Evolutionary conservation across 1,140 invertebrate species (phyloP).

Genomic region (Drepana arcuata): DNA sequence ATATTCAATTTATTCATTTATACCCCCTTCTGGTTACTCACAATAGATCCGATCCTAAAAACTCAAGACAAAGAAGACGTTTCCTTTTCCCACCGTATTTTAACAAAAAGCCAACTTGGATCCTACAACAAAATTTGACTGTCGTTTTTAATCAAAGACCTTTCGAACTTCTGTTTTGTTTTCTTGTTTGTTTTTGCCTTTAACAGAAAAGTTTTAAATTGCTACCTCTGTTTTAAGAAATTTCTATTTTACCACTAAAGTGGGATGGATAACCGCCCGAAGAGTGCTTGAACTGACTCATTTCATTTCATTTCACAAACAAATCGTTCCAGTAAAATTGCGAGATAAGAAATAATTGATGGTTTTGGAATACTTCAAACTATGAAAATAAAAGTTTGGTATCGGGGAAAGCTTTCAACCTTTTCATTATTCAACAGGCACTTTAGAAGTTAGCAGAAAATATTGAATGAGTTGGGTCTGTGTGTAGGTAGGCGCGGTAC

Average conservation of each 20-base stretch:
- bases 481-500: constrained; percentile 6
- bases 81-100: constrained; percentile 5
- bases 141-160: constrained; percentile 36
- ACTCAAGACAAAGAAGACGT: constrained; percentile 17
- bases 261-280: too few relatives aligned
- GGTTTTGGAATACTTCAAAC: too few relatives aligned
- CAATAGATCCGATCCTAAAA: constrained; percentile 28
- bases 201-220: constrained; percentile 39
- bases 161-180: constrained; percentile 30
- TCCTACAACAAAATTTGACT: constrained; percentile 13
- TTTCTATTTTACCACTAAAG: constrained; percentile 3
- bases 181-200: constrained; percentile 26
- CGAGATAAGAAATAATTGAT: too few relatives aligned
- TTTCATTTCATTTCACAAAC: too few relatives aligned
- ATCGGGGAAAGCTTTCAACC: too few relatives aligned
- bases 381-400: too few relatives aligned
- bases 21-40: constrained; percentile 16
- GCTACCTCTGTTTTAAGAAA: constrained; percentile 20
- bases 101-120: constrained; percentile 18
- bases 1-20: too few relatives aligned
- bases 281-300: too few relatives aligned
- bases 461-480: constrained; percentile 22
- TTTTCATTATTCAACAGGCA: constrained; percentile 20
- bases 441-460: constrained; percentile 25
- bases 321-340: too few relatives aligned